Evolutionary conservation across 2,888 invertebrate species (phyloP), one percentile per base, ranked within the genome.

Genomic region (Shargacucullia verbasci): DNA sequence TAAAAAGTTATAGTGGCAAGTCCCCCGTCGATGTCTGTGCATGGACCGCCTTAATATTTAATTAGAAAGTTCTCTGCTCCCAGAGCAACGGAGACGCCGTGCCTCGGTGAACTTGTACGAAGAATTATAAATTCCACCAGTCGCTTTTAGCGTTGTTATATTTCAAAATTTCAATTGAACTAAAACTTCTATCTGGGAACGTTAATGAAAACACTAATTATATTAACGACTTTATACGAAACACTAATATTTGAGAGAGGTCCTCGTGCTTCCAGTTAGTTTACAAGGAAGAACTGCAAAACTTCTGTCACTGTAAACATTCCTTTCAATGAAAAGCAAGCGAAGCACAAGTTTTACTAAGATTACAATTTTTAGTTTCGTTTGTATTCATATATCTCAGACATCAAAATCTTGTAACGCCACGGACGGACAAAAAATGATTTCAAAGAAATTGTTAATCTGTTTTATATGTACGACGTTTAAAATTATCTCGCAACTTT

Each of bases 41-140:
- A 71, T 66, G 81, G 79, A 78, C 81, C 75, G 76, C 82, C 80
- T 89, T 84, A 88, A 89, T 89, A 87, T 89, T 89, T 88, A 88
- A 89, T 89, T 86, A 88, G 82, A 84, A 88, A 89, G 86, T 88
- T 88, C 81, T 76, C 81, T 72, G 68, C 74, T 76, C 76, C 68
- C 78, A 58, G 72, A 74, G 73, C 72, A 70, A 68, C 71, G 73
- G 50, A 71, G 70, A 67, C 69, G 70, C 75, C 72, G 75, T 68
- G 81, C 78, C 79, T 79, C 79, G 77, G 69, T 81, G 75, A 84
- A 86, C 81, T 84, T 84, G 73, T 75, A 78, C 78, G 76, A 82
- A 83, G 83, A 86, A 85, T 87, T 87, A 85, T 85, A 83, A 84
- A 87, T 87, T 85, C 85, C 81, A 79, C 74, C 79, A 81, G 79